Evolutionary conservation across 2,888 invertebrate genomes (phyloP), one percentile per base, ranked within the genome.

Genomic region (Timema cristinae): DNA sequence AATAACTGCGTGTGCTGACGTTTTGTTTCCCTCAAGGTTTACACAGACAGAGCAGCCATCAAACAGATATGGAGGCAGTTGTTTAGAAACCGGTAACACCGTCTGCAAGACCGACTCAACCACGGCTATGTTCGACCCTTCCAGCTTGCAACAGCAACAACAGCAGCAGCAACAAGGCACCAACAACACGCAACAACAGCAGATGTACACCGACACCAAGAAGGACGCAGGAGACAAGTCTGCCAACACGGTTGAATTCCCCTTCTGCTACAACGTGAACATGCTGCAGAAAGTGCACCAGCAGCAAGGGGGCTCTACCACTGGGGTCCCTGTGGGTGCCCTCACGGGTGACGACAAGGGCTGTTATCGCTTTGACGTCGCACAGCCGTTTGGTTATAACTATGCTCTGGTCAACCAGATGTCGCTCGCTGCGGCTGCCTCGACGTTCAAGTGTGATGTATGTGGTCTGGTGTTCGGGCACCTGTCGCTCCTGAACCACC

Each of bases 391-490:
- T 72, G 81, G 82, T 69, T 91, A 91, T 79, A 94, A 94, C 80
- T 94, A 94, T 84, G 92, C 93, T 5, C 84, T 94, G 77, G 89
- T 91, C 68, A 94, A 94, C 82, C 94, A 94, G 81, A 93, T 94
- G 91, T 91, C 92, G 78, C 86, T 93, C 73, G 89, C 91, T 8
- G 78, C 79, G 0, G 83, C 84, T 71, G 82, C 83, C 4, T 82
- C 91, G 15, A 92, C 92, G 77, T 94, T 93, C 81, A 94, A 94
- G 83, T 94, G 94, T 82, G 94, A 94, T 82, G 91, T 93, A 9
- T 94, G 94, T 79, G 93, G 93, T 66, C 84, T 93, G 74, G 93
- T 93, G 86, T 94, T 94, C 81, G 91, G 91, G 0, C 93, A 94
- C 80, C 85, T 93, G 75, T 89, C 91, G 67, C 82, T 93, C 72